Percentiles rank a stretch among this genome's conserved stretches.
These are phyloP conservation scores for Zelostemma sp. DNA, from an alignment of 1,140 invertebrate species.

Conservation along the genomic window DNA sequence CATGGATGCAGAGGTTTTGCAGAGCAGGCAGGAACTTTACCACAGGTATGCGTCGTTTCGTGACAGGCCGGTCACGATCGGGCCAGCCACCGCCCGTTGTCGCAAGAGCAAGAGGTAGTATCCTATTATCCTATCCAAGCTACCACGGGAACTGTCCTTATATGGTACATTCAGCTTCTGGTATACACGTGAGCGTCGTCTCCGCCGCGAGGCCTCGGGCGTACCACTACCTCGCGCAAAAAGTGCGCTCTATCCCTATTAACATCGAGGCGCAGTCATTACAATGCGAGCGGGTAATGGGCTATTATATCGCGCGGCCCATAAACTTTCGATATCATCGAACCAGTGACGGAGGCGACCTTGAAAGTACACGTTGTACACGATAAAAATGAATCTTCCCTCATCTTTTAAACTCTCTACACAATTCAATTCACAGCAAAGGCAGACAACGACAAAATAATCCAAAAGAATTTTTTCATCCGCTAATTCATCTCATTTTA, in stretches of 20 bases:
- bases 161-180: slow-evolving; percentile 47
- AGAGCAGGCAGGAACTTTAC: slow-evolving; percentile 21
- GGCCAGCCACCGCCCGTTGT: slow-evolving; percentile 56
- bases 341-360: slow-evolving; percentile 22
- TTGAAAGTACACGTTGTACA: slow-evolving; percentile 1
- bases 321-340: slow-evolving; percentile 49
- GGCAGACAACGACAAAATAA: no score
- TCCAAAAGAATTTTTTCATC: not conserved
- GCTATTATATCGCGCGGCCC: slow-evolving; percentile 44
- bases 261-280: slow-evolving; percentile 51
- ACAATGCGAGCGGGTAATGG: slow-evolving; percentile 53
- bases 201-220: slow-evolving; percentile 27
- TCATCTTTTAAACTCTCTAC: no score
- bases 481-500: not conserved
- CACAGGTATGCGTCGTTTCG: slow-evolving; percentile 41
- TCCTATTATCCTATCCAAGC: slow-evolving; percentile 63
- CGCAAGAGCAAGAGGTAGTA: slow-evolving; percentile 51
- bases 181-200: not conserved
- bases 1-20: slow-evolving; percentile 18
- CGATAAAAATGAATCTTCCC: no score
- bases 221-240: slow-evolving; percentile 37
- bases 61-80: slow-evolving; percentile 60
- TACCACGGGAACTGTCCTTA: slow-evolving; percentile 58
- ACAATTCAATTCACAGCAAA: no score
- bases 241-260: slow-evolving; percentile 49